phyloP scores from a whole-genome alignment of 2,888 invertebrate genomes.

The Apomyelois bistriatella region DNA sequence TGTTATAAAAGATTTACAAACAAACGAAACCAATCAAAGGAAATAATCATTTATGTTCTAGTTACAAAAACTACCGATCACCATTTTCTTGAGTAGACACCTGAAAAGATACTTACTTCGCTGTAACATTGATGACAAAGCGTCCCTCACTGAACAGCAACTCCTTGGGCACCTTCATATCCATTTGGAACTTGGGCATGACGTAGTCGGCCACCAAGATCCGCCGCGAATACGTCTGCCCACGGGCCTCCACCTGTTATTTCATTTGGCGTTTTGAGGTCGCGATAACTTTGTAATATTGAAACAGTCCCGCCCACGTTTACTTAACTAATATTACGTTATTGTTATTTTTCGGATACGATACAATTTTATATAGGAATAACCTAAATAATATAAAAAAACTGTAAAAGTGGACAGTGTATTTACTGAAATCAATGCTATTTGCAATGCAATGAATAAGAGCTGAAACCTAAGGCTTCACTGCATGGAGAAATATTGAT shows the following conservation, averaged over 20 bases:
- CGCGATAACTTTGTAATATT: not conserved
- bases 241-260: constrained; percentile 62
- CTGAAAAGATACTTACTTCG: constrained; percentile 82
- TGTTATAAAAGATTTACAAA: too few species aligned
- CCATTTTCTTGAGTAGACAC: too few species aligned
- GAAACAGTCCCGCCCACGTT: constrained; percentile 3
- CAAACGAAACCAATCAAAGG: too few species aligned
- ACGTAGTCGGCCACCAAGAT: constrained; percentile 95
- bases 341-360: not conserved
- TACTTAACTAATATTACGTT: constrained; percentile 3
- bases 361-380: not conserved
- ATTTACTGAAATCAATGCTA: too few species aligned
- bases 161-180: constrained; percentile 89
- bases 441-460: too few species aligned
- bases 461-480: too few species aligned
- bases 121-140: constrained; percentile 88
- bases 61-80: too few species aligned
- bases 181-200: constrained; percentile 95
- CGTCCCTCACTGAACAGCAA: constrained; percentile 89
- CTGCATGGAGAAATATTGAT: too few species aligned
- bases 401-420: too few species aligned
- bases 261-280: constrained; percentile 9
- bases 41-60: too few species aligned
- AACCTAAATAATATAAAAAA: not conserved
- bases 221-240: constrained; percentile 83